A percentile compares a stretch with the other conserved stretches of the same genome.
Evolutionary conservation across 2,797 vertebrate species (phyloP).

Genomic region (Notolepis coatsorum): DNA sequence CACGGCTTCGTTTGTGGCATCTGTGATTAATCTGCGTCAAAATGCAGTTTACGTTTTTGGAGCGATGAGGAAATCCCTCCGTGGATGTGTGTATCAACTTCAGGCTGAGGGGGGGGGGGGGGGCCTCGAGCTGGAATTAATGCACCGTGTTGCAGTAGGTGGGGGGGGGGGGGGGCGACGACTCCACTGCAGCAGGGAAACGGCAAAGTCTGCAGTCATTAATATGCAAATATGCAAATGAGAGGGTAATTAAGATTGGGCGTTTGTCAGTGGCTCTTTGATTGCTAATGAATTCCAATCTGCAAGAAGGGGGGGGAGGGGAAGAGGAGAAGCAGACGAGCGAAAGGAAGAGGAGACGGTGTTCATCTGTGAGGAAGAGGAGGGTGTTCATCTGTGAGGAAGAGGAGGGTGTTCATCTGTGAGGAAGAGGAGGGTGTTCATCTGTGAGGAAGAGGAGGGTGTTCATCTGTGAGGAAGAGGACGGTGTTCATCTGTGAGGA

Average conservation of each 20-base stretch:
- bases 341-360: constrained; percentile 49
- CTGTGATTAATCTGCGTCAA: constrained; percentile 21
- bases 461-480: constrained; percentile 44
- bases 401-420: no score
- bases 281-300: constrained; percentile 90
- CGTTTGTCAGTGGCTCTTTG: constrained; percentile 86
- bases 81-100: constrained; percentile 47
- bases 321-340: constrained; percentile 66
- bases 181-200: constrained; percentile 82
- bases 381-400: constrained; percentile 44
- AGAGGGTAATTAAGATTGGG: constrained; percentile 91
- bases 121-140: constrained; percentile 43
- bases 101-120: constrained; percentile 19
- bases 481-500: no score
- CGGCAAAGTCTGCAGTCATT: constrained; percentile 90
- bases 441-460: no score
- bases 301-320: constrained; percentile 80
- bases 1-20: neutral
- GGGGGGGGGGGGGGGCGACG: constrained; percentile 47
- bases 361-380: no score
- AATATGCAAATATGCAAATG: constrained; percentile 99
- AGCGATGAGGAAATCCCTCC: constrained; percentile 35
- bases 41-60: constrained; percentile 15
- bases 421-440: constrained; percentile 60
- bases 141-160: constrained; percentile 22